Base-by-base conservation (phyloP, 2,113 vertebrate genomes). In the Sceloporus tristichus region DNA sequence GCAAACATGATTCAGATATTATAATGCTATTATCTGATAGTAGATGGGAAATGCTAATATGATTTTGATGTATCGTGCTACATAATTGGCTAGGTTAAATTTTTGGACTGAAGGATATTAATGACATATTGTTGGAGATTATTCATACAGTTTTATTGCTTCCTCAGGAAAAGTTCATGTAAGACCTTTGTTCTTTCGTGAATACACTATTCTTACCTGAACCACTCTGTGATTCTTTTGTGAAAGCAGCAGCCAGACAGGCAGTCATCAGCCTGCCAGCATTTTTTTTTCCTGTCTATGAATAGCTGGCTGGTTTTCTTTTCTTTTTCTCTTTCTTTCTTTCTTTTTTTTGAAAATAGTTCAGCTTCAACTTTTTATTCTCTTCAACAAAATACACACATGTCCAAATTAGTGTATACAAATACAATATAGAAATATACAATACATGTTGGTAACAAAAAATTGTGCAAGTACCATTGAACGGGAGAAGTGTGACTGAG, bases 81-180 rank as follows among this genome's bases (percentile, higher is more conserved):
- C 0, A 42, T 16, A 38, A 80, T 11, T 62, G 76, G 56, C 65
- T 40, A 65, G 23, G 3, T 0, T 86, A 83, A 19, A 75, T 68
- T 34, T 88, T 81, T 16, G 23, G 13, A 75, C 13, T 34, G 71
- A 59, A 85, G 38, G 54, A 85, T 90, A 79, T 29, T 56, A 82
- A 78, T 88, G 21, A 62, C 54, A 79, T 88, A 71, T 68, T 54
- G 1, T 42, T 68, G 87, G 53, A 62, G 66, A 2, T 85, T n/a
- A 88, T 54, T 54, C 56, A 29, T 38, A 85, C 13, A 13, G 59
- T 84, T 85, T 79, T 82, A 92, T 68, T 27, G 40, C 10, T 82
- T 89, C 66, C 25, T 18, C 14, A 42, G 48, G 71, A 65, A 48
- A 82, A 82, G 56, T 82, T 27, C 16, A 86, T 85, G 18, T 86